Evolutionary conservation across 1,140 invertebrate genomes (phyloP), one percentile per base, ranked within the genome.

Genomic region (Gonioctena quinquepunctata): DNA sequence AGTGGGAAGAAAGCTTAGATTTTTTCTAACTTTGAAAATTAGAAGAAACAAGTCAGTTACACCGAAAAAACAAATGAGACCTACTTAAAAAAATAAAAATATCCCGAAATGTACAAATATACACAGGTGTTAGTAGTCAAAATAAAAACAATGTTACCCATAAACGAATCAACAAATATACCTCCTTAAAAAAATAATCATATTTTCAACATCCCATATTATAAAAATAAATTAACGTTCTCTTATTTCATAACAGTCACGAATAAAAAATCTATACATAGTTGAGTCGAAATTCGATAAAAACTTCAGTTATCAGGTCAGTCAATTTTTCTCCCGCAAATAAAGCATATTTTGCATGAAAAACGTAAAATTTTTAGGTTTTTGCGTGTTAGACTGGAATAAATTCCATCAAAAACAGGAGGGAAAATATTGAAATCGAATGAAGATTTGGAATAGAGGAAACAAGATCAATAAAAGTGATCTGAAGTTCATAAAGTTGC

Each of bases 201-300:
- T 54, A 66, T 54, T 66, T 66, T 66, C n/a, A 66, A 66, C 63
- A 66, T 66, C 26, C 50, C 63, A 49, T 54, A 54, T 66, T 66
- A 66, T 49, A 66, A 66, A 66, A 27, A 66, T 50, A 50, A 66
- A 52, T 50, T 66, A 50, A 54, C 49, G 8, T 50, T 66, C 48
- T 27, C 18, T 23, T 16, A 25, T 18, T 26, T 22, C 21, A 27
- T 27, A 60, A 60, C 57, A 60, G 57, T 60, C 57, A 22, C 8
- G 22, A 25, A 60, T 60, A 60, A 25, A 60, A 27, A 23, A 60
- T 23, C 21, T 25, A 60, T 18, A 60, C n/a, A n/a, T n/a, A n/a
- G n/a, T n/a, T n/a, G n/a, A n/a, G n/a, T n/a, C n/a, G n/a, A n/a
- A n/a, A n/a, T n/a, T n/a, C n/a, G n/a, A n/a, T n/a, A n/a, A n/a